Percentiles rank a stretch among this genome's conserved stretches.
Conservation (phyloP, 2,888 invertebrate species). For the Ophonus ardosiacus region DNA sequence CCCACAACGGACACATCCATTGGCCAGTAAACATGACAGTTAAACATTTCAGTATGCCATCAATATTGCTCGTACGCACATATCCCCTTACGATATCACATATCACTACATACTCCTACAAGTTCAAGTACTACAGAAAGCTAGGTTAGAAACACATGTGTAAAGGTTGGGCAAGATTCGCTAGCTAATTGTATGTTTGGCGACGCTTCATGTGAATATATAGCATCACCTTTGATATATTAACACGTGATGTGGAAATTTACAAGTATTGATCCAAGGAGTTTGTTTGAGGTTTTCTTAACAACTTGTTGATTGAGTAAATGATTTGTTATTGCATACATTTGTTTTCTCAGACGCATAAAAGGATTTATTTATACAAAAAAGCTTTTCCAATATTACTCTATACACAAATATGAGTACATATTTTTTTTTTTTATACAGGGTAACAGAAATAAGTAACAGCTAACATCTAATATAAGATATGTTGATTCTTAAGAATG, state of each 20-base stretch:
- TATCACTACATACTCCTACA: background rate
- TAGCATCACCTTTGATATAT: slow-evolving; percentile 43
- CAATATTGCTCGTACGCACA: background rate
- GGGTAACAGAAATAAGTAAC: no score
- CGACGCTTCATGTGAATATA: background rate
- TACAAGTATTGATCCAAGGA: slow-evolving; percentile 27
- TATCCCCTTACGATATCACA: background rate
- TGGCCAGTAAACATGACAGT: background rate
- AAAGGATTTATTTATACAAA: background rate
- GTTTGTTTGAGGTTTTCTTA: background rate
- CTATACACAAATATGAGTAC: no score
- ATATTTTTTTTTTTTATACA: no score
- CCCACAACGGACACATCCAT: background rate
- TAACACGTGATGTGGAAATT: slow-evolving; percentile 32
- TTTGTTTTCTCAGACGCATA: slow-evolving; percentile 7
- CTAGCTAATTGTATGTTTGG: background rate
- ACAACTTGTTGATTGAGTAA: slow-evolving; percentile 12
- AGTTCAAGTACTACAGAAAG: background rate
- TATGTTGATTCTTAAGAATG: no score
- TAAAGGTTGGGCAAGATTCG: background rate
- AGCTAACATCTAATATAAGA: no score
- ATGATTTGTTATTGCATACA: slow-evolving; percentile 17
- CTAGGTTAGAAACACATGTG: background rate
- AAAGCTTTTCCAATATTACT: no score
- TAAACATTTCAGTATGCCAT: background rate